Base-by-base conservation (phyloP, 2,888 invertebrate species). In the Cataglyphis livida region DNA sequence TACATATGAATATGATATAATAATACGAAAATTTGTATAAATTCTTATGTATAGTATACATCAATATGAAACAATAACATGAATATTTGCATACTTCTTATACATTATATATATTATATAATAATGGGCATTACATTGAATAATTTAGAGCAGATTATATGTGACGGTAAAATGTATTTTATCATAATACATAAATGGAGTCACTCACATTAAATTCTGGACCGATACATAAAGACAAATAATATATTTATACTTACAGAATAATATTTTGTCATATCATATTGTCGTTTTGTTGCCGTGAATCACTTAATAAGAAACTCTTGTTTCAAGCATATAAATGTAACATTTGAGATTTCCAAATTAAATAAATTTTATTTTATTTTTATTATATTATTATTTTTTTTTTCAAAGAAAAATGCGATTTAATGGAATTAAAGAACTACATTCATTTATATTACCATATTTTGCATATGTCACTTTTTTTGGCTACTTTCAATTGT, bases 41-140 rank as follows among this genome's bases (percentile, higher is more conserved):
- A n/a, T 59, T 68, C 10, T 44, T 41, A n/a, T 54, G 54, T 44
- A 41, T 5, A 74, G 15, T 35, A 15, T 41, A 41, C 54, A 61
- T 68, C 21, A 75, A 28, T 61, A 44, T 28, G 32, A 68, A 21
- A 70, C 0, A 51, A 65, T 54, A 28, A 6, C 44, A 65, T 61
- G 21, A 41, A 32, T 18, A 41, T 59, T 25, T 68, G 28, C 6
- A 48, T 61, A 51, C 71, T 82, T 79, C 18, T 79, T 73, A 57
- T 64, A 57, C 28, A 78, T 76, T 48, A 75, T 66, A 15, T 35
- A 59, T 25, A 57, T 84, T 86, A 88, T 87, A 88, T 86, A 87
- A 51, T 83, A 88, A 88, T 88, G 88, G 87, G 66, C 85, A 84
- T 81, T 44, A 18, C 28, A 54, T 28, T 59, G n/a, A 59, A 12